Evolutionary conservation across 2,888 invertebrate species (phyloP), one percentile per base, ranked within the genome.

Genomic region (Tenthredo scrophulariae): DNA sequence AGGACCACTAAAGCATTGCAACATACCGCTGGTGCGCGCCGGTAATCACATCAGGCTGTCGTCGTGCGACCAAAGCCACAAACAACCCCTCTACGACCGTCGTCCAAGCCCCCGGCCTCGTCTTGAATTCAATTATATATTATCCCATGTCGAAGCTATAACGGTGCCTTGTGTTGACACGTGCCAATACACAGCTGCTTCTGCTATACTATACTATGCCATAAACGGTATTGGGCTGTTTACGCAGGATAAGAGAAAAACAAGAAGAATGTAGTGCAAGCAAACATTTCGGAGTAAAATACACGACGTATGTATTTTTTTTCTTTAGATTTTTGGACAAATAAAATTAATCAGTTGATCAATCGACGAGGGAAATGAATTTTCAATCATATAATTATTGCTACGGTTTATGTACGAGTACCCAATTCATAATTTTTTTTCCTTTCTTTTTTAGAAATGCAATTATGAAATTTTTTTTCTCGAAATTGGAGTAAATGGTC

Each of bases 121-220:
- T 74, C 40, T 77, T 33, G 22, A 54, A 77, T 77, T 77, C 77
- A 77, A 77, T 77, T 54, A 77, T 54, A 40, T 77, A 77, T 50
- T 46, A 77, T 54, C 77, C 77, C 54, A 50, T 77, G 77, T 77
- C 77, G 50, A 50, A 77, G 77, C 22, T 50, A 74, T 43, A 74
- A 74, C 72, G 22, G 10, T 74, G 43, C 62, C 72, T 26, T 43
- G 22, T 74, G 72, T 43, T 74, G 72, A 74, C 72, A 74, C 72
- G 72, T 74, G 72, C 67, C 43, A 18, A 74, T 13, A 74, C 72
- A 43, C 43, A 43, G 43, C 72, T 74, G 72, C 43, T 9, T 22
- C 18, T 40, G n/a, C 22, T 43, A 22, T 22, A 22, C n/a, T 29
- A 37, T 33, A 70, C 29, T 37, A 13, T 10, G 33, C 18, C 33